Evolutionary conservation across 1,140 invertebrate genomes (phyloP), one percentile per base, ranked within the genome.

Genomic region (Drosophila parvula): DNA sequence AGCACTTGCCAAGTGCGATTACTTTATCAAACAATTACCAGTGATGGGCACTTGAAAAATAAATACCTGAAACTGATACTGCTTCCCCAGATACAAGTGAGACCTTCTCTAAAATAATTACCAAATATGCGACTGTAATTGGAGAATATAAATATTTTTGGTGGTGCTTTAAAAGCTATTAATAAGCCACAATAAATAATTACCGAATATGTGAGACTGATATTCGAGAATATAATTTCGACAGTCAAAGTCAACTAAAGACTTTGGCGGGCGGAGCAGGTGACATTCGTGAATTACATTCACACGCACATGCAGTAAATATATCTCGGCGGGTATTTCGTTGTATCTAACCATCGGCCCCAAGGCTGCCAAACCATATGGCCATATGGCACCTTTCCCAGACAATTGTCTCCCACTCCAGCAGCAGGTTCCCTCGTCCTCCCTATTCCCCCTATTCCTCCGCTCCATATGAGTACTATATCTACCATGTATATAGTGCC

Each of bases 321-420:
- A 64, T 64, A 50, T 75, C 53, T 75, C 36, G 53, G 27, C 28
- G 47, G n/a, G n/a, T 50, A 30, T 47, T 30, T n/a, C 27, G n/a
- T 16, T 28, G 48, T 75, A 75, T 76, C 71, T 57, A 59, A 64
- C 50, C 50, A 50, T 27, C 16, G 32, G 18, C 60, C 27, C 27
- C 73, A 77, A 76, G 74, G 73, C 74, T 60, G 32, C 36, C 4
- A 22, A n/a, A 28, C 36, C 51, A 38, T 53, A 22, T 38, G 51
- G 38, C 55, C 74, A 76, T 77, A 77, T 77, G 74, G 73, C 63
- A 77, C 73, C 74, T 77, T 77, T 77, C 74, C 73, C 74, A 77
- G 73, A 77, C 71, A 75, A 65, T 76, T 76, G 40, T 63, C 47
- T 40, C 45, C 36, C 48, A 41, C 18, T 51, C 50, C 45, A 53